phyloP scores from a whole-genome alignment of 2,888 invertebrate genomes.

The Thelaira solivaga region DNA sequence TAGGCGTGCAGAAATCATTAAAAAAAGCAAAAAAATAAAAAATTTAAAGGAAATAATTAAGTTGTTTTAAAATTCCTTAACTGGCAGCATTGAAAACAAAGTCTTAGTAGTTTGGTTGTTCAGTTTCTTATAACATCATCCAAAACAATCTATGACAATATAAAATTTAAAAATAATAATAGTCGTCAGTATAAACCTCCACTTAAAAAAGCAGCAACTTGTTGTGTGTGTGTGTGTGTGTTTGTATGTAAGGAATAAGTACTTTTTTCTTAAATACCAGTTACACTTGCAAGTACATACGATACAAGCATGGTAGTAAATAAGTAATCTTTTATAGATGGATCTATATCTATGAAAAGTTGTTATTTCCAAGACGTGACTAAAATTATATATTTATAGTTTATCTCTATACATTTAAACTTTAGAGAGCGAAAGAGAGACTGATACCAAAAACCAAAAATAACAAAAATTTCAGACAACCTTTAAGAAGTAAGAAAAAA shows the following conservation, averaged over 20 bases:
- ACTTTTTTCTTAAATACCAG: slow-evolving; percentile 10
- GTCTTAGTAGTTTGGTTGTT: background rate
- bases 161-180: background rate
- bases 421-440: background rate
- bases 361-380: slow-evolving; percentile 57
- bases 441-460: background rate
- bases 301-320: slow-evolving; percentile 31
- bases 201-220: background rate
- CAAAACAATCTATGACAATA: background rate
- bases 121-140: background rate
- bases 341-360: slow-evolving; percentile 49
- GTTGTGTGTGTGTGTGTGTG: background rate
- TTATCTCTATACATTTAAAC: slow-evolving; percentile 45
- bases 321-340: no score
- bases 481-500: slow-evolving; percentile 5
- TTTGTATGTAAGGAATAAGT: slow-evolving; percentile 27
- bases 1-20: background rate
- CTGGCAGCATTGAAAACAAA: background rate
- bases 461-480: slow-evolving; percentile 5
- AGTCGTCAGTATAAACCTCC: background rate
- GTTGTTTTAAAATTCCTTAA: background rate
- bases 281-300: background rate
- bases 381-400: slow-evolving; percentile 60
- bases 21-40: no score
- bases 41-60: slow-evolving; percentile 30